Evolutionary conservation across 30 jellyfish, hydroid and myxozoan species (phyloP), one percentile per base, ranked within the genome.

Genomic region (Mastigias papua): DNA sequence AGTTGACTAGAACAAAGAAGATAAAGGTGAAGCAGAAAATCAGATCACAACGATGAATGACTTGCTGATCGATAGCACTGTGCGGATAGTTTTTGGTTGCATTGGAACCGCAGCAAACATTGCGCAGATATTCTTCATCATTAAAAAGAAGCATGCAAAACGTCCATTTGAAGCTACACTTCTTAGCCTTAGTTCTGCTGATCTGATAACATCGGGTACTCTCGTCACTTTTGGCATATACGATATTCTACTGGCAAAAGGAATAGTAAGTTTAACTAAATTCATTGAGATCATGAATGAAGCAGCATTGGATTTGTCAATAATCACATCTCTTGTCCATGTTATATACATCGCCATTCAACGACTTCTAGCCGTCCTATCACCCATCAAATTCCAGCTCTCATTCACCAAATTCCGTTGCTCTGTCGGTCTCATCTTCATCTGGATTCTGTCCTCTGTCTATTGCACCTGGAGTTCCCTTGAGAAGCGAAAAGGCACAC

Each of bases 261-360:
- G 34, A 11, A 77, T 77, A 32, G 78, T 57, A 1, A 28, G 46
- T 25, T 15, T 19, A 2, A 28, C 21, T 30, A 34, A 29, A 10
- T 34, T 26, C 31, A 1, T 77, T 29, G 78, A 77, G 17, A 54
- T 25, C 42, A 31, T 77, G n/a, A 28, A 77, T 28, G 88, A 77
- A 48, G 76, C 63, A 25, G 88, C 88, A 5, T 35, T 77, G 34
- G 88, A 77, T 74, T 37, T 77, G 61, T 77, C 88, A 6, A 61
- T 77, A 13, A 67, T 77, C 15, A 50, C 88, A 3, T 77, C 88
- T 20, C 88, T 77, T 28, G 42, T 77, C 26, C 88, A 77, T 57
- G 88, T 77, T 28, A 67, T 27, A 26, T 77, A 54, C 77, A 77
- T 77, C 23, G 88, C 88, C 23, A 46, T 77, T 49, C 88, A 77